Evolutionary conservation across 2,113 vertebrate species (phyloP), one percentile per base, ranked within the genome.

Genomic region (Scatophagus argus): DNA sequence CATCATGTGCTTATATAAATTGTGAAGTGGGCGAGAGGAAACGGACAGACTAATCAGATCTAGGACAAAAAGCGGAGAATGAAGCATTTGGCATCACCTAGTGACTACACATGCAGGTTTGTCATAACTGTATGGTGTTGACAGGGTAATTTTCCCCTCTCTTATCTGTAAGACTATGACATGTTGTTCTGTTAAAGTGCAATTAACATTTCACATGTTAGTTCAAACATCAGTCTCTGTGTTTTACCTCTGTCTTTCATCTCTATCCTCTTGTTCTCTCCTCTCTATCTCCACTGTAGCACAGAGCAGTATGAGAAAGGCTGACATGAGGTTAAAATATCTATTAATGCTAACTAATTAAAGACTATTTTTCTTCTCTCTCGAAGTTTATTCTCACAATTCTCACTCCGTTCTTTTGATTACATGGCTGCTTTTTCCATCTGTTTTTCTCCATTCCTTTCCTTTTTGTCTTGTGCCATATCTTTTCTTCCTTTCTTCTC

Each of bases 301-400:
- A 49, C 36, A 58, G n/a, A 34, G 44, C 4, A 19, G 31, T 72
- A 56, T 49, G 41, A 59, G 74, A 71, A 44, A 10, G 44, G 54
- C 56, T 51, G 62, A 47, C 60, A 51, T 7, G 39, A 81, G 79
- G 78, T 82, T 72, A 78, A 62, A 84, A 78, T 46, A 74, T 64
- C 34, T 46, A 76, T 51, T 62, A 69, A 63, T 63, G 44, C 13
- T 25, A 36, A 47, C 38, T 55, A 76, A 81, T 75, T 23, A 81
- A 65, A 74, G 27, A 43, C 61, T 25, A 60, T 70, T 58, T 51
- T 52, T 51, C 10, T 66, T 25, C 59, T 51, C 23, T 31, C 1
- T 61, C 34, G 3, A 16, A 39, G 46, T 23, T 8, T 51, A 23
- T 58, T 54, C 21, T 67, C 5, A 14, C 3, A 36, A 39, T 44